Evolutionary conservation across 2,888 invertebrate genomes (phyloP), one percentile per base, ranked within the genome.

Genomic region (Leptogaster cylindrica): DNA sequence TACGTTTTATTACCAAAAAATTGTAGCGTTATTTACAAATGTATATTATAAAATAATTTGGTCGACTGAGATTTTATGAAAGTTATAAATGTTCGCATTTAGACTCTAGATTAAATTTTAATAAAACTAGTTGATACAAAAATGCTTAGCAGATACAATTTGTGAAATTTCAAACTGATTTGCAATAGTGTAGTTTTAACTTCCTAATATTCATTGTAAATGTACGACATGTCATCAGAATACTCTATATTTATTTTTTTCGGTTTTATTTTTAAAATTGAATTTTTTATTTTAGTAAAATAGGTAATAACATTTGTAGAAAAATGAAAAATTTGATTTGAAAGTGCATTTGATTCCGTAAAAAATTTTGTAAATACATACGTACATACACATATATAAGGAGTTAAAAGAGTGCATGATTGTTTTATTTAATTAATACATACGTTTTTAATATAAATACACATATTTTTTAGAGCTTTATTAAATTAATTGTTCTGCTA

Each of bases 11-110:
- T 41, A 41, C 41, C 41, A 41, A 41, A 41, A 18, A 41, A n/a
- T n/a, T 41, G 14, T 18, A 39, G 55, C 55, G 12, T 39, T 55
- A 55, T 55, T n/a, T 55, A 55, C 55, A 55, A 14, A 10, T 52
- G 18, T 39, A 36, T 52, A 36, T 55, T 39, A 55, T 55, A 55
- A 55, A 55, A 55, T 36, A 31, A 55, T 23, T 55, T 55, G 55
- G 55, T 55, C 55, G 55, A 39, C 23, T 55, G 39, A 55, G 55
- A 33, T 55, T 12, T 55, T 55, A 55, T 33, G 55, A 39, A 33
- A 55, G 6, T 55, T 36, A 55, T 16, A 55, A 18, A 33, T 55
- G 36, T 36, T 36, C 36, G 41, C 18, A 12, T 10, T 41, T 16
- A 41, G 14, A 36, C 16, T 10, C 36, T 55, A 55, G 20, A 20